phyloP scores from a whole-genome alignment of 2,797 vertebrate species.

The Coendou prehensilis region DNA sequence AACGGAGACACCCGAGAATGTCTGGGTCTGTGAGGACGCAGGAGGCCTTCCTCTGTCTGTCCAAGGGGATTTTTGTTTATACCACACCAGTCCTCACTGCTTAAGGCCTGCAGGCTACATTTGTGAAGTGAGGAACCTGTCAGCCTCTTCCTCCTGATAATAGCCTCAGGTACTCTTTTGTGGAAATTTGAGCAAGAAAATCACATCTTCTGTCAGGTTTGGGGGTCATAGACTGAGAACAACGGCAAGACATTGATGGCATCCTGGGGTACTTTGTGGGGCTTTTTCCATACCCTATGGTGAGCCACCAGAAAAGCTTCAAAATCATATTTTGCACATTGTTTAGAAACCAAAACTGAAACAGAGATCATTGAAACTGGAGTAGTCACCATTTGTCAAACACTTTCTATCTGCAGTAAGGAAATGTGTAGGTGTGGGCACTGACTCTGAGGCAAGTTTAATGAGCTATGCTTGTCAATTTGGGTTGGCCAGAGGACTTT shows the following conservation, averaged over 20 bases:
- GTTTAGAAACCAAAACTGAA: conserved; percentile 38
- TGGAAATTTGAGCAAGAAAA: conserved; percentile 58
- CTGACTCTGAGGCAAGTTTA: conserved; percentile 10
- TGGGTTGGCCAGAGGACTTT: conserved; percentile 35
- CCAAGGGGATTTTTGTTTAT: conserved; percentile 10
- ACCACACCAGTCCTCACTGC: background rate
- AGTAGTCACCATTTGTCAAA: background rate
- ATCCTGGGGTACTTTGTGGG: background rate
- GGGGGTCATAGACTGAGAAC: background rate
- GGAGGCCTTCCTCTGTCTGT: background rate
- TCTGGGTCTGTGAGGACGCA: background rate
- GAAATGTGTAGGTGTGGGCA: background rate
- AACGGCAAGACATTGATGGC: background rate
- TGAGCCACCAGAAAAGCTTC: background rate
- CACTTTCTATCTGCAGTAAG: background rate
- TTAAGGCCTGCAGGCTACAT: conserved; percentile 11
- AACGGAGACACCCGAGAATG: background rate
- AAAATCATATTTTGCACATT: conserved; percentile 15
- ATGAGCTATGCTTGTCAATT: conserved; percentile 17
- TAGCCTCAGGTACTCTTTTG: conserved; percentile 5
- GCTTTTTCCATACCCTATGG: background rate
- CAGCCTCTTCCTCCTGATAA: background rate
- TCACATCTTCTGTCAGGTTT: background rate
- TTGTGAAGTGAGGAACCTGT: conserved; percentile 41
- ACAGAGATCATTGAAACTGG: background rate